Conservation (phyloP, 2,888 invertebrate species). For the Cenopis cana region DNA sequence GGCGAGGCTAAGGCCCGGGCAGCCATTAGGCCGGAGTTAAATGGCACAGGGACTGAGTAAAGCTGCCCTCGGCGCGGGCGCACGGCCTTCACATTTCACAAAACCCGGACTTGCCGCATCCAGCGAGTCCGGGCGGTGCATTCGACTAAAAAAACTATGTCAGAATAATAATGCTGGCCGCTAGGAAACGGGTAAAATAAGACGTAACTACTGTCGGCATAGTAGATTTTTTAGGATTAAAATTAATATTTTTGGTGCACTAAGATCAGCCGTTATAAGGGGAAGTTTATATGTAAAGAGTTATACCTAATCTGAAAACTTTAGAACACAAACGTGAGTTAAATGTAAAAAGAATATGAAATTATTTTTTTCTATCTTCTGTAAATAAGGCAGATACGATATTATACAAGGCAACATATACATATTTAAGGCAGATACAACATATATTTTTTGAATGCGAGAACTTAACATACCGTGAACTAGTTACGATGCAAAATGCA, state of each 20-base stretch:
- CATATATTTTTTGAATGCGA: too few species aligned
- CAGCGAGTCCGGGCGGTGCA: slow-evolving; percentile 65
- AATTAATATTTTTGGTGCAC: background rate
- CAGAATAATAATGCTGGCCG: slow-evolving; percentile 48
- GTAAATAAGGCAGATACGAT: too few species aligned
- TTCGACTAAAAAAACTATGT: slow-evolving; percentile 58
- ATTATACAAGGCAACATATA: too few species aligned
- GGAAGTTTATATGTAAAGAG: too few species aligned
- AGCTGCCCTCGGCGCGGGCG: slow-evolving; percentile 70
- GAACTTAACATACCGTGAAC: too few species aligned
- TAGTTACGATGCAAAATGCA: too few species aligned
- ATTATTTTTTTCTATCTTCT: too few species aligned
- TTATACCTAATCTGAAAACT: too few species aligned
- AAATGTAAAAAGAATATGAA: too few species aligned
- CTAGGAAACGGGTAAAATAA: background rate
- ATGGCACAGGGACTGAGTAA: slow-evolving; percentile 80
- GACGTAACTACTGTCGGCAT: background rate
- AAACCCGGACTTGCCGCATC: slow-evolving; percentile 83
- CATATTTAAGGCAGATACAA: too few species aligned
- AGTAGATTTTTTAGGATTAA: background rate
- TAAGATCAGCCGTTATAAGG: too few species aligned
- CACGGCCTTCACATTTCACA: slow-evolving; percentile 82
- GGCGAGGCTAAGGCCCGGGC: slow-evolving; percentile 52
- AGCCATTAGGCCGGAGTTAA: slow-evolving; percentile 63
- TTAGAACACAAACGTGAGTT: too few species aligned